Percentiles rank a stretch among this genome's conserved stretches.
These are phyloP conservation scores for Nylanderia fulva DNA, from an alignment of 1,140 invertebrate species.

Conservation along the genomic window DNA sequence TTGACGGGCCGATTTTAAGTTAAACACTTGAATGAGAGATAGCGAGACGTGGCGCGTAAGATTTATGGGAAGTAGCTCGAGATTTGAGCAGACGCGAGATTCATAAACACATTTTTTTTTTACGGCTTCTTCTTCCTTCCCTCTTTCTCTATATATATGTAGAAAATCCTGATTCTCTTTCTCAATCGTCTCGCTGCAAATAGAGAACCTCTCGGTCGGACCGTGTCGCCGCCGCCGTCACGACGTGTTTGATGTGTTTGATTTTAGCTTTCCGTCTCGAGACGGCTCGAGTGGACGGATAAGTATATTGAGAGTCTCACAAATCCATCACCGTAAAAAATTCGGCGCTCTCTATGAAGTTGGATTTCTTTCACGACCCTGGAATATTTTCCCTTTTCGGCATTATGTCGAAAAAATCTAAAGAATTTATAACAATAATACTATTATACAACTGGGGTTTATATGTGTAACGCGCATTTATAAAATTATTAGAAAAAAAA, in stretches of 20 bases:
- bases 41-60: slow-evolving; percentile 6
- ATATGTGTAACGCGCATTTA: neutral
- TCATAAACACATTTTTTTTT: neutral
- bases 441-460: neutral
- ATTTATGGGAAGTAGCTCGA: slow-evolving; percentile 40
- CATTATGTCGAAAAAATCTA: too few relatives aligned
- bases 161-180: slow-evolving; percentile 68
- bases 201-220: slow-evolving; percentile 39
- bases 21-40: slow-evolving; percentile 76
- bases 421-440: neutral
- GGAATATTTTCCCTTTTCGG: neutral
- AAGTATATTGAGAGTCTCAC: slow-evolving; percentile 41
- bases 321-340: slow-evolving; percentile 52
- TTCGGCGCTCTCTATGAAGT: slow-evolving; percentile 40
- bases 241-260: slow-evolving; percentile 72
- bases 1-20: slow-evolving; percentile 75
- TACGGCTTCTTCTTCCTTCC: neutral
- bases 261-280: slow-evolving; percentile 69
- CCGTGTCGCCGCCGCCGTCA: neutral
- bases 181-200: slow-evolving; percentile 67
- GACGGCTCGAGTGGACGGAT: slow-evolving; percentile 61
- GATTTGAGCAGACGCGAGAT: neutral
- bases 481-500: neutral
- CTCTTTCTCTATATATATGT: neutral
- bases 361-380: slow-evolving; percentile 12